phyloP scores from a whole-genome alignment of 2,888 invertebrate genomes.

The Exephanes ischioxanthus region DNA sequence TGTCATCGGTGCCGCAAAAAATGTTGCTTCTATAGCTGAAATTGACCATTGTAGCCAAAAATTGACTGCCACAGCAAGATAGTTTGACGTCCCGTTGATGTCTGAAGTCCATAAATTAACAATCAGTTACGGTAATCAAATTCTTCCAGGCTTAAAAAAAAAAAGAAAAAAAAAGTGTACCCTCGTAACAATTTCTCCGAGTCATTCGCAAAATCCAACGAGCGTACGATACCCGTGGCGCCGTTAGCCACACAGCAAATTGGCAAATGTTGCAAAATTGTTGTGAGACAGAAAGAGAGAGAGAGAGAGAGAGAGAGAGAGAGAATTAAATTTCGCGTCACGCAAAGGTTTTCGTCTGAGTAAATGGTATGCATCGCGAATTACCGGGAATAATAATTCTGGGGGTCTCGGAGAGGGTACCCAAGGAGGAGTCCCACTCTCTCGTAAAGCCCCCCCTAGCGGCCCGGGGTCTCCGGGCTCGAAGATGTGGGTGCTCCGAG shows the following conservation, averaged over 20 bases:
- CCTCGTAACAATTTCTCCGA: conserved; percentile 31
- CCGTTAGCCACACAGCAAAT: conserved; percentile 9
- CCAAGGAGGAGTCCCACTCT: conserved; percentile 19
- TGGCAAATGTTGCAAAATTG: conserved; percentile 28
- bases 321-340: conserved; percentile 51
- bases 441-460: conserved; percentile 33
- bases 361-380: conserved; percentile 50
- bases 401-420: not conserved
- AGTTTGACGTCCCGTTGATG: not conserved
- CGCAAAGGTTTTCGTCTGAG: conserved; percentile 9
- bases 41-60: not conserved
- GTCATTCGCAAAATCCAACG: not conserved
- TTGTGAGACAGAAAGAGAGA: not conserved
- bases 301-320: not conserved
- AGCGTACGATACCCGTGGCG: not conserved
- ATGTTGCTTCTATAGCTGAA: too few relatives aligned
- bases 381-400: conserved; percentile 36
- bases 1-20: too few relatives aligned
- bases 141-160: not conserved
- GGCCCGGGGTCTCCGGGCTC: not conserved
- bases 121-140: not conserved
- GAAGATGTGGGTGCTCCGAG: conserved; percentile 63
- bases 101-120: not conserved
- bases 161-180: not conserved
- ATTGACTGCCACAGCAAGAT: not conserved